Percentiles rank a stretch among this genome's conserved stretches.
These are phyloP conservation scores for Cheilosia pagana DNA, from an alignment of 2,888 invertebrate genomes.

Conservation along the genomic window DNA sequence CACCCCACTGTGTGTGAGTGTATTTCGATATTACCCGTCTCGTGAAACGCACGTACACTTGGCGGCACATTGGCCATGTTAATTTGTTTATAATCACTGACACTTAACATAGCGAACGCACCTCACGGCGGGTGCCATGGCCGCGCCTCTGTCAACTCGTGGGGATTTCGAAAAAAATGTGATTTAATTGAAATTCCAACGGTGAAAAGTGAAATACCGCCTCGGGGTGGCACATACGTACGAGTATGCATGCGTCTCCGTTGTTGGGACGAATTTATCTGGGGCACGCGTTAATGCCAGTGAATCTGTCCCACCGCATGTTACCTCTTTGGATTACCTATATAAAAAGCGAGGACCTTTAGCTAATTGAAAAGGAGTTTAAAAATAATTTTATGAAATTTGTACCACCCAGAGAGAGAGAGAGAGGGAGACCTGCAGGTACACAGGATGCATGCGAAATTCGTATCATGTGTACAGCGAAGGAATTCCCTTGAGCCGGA, in stretches of 20 bases:
- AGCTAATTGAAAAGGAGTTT: conserved; percentile 62
- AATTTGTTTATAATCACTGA: conserved; percentile 75
- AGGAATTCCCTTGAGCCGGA: conserved; percentile 20
- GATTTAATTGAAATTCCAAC: conserved; percentile 72
- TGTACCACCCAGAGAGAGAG: not conserved
- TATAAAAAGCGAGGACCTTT: conserved; percentile 14
- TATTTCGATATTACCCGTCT: too few species aligned
- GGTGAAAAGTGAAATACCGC: conserved; percentile 52
- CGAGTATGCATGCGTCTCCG: conserved; percentile 10
- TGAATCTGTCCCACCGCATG: not conserved
- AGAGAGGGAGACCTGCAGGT: not conserved
- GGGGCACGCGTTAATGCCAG: conserved; percentile 11
- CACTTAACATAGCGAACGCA: conserved; percentile 69
- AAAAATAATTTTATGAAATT: conserved; percentile 55
- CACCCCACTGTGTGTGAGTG: not conserved
- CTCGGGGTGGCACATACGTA: conserved; percentile 4
- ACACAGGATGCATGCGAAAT: conserved; percentile 10
- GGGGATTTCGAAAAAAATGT: conserved; percentile 34
- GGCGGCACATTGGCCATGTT: conserved; percentile 70
- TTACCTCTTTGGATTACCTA: conserved; percentile 40
- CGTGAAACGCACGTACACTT: conserved; percentile 56
- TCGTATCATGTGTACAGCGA: not conserved
- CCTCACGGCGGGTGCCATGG: conserved; percentile 11
- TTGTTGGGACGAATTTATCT: conserved; percentile 24
- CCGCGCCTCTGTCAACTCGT: conserved; percentile 28